Evolutionary conservation across 2,888 invertebrate genomes (phyloP).

Genomic region (Drosophila falleni): DNA sequence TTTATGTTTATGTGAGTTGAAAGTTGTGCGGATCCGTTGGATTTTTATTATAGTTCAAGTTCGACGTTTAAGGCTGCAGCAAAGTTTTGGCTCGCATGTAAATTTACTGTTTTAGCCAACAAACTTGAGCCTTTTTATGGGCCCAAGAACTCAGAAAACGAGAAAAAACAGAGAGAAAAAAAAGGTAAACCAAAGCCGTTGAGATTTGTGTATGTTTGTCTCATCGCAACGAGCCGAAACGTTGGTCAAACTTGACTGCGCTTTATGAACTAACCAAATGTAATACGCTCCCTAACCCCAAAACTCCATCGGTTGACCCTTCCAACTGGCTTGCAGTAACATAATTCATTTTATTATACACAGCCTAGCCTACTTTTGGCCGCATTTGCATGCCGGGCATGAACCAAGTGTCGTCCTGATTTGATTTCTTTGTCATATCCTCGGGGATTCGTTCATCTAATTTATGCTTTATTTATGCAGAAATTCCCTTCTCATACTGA

Average conservation of each 20-base stretch:
- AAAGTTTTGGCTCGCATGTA: conserved; percentile 58
- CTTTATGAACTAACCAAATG: conserved; percentile 68
- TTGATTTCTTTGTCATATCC: conserved; percentile 48
- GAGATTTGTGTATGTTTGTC: conserved; percentile 49
- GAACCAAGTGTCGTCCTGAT: conserved; percentile 62
- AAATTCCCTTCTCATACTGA: conserved; percentile 53
- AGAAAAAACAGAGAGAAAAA: conserved; percentile 35
- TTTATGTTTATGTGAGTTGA: conserved; percentile 80
- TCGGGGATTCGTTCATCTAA: conserved; percentile 52
- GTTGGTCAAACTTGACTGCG: conserved; percentile 62
- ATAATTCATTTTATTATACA: conserved; percentile 74
- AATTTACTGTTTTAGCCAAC: conserved; percentile 65
- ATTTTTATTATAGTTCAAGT: conserved; percentile 78
- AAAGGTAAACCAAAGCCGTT: conserved; percentile 45
- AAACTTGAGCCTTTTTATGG: conserved; percentile 64
- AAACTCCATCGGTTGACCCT: conserved; percentile 8
- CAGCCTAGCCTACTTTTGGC: conserved; percentile 49
- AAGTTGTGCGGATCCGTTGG: conserved; percentile 60
- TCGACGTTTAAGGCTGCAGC: conserved; percentile 57
- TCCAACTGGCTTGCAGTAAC: conserved; percentile 8
- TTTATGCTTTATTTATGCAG: conserved; percentile 77
- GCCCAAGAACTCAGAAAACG: conserved; percentile 12
- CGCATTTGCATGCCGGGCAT: conserved; percentile 54
- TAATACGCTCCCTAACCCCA: conserved; percentile 47
- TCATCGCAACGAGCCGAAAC: conserved; percentile 47